Conservation (phyloP, 2,888 invertebrate genomes). For the Nomada ruficornis region DNA sequence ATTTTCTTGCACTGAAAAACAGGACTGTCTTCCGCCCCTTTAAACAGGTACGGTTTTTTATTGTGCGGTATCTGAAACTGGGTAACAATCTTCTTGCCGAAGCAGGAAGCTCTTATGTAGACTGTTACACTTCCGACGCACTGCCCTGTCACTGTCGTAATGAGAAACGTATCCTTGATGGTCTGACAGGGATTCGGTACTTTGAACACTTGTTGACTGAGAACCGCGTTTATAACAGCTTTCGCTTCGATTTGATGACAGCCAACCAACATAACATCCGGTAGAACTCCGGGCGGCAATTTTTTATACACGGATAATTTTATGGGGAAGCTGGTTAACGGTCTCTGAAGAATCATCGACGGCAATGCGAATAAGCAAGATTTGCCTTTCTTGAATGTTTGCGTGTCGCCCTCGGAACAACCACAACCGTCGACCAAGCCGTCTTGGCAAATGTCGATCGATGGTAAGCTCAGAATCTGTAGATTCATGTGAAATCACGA, state of each 20-base stretch:
- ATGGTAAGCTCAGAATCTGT: constrained; percentile 86
- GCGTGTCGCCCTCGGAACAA: constrained; percentile 84
- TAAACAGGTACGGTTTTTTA: constrained; percentile 79
- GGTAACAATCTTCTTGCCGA: constrained; percentile 88
- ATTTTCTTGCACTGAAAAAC: constrained; percentile 79
- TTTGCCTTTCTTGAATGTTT: constrained; percentile 87
- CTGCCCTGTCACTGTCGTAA: constrained; percentile 85
- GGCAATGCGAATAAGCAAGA: constrained; percentile 89
- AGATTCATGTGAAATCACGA: background rate
- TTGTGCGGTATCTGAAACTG: constrained; percentile 86
- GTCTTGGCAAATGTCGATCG: constrained; percentile 88
- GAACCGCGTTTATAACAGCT: constrained; percentile 87
- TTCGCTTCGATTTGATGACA: constrained; percentile 87
- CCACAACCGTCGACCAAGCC: constrained; percentile 81
- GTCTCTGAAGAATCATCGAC: constrained; percentile 85
- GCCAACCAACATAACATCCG: constrained; percentile 88
- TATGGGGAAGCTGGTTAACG: constrained; percentile 86
- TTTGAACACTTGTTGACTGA: constrained; percentile 82
- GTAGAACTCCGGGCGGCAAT: constrained; percentile 87
- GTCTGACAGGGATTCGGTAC: constrained; percentile 86
- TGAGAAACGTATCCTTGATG: constrained; percentile 87
- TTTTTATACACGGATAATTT: constrained; percentile 87
- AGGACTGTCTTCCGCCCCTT: constrained; percentile 73
- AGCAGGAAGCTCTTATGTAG: constrained; percentile 88
- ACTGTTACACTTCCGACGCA: constrained; percentile 87